Conservation (phyloP, 1,140 invertebrate genomes). For the Pinna nobilis region DNA sequence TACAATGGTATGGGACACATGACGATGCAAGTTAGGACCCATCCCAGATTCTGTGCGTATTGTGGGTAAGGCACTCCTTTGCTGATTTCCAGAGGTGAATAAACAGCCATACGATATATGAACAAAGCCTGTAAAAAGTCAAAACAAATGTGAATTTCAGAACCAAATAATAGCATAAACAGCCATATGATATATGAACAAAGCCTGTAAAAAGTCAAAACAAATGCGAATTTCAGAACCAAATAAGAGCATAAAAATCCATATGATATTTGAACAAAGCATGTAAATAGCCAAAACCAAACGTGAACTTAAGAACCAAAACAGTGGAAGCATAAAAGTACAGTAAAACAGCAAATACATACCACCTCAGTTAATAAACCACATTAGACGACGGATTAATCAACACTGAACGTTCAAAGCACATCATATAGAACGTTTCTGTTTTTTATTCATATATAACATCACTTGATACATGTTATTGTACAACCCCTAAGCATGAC, state of each 20-base stretch:
- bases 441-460: too few species aligned
- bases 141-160: too few species aligned
- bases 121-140: conserved; percentile 48
- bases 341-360: too few species aligned
- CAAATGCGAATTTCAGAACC: background rate
- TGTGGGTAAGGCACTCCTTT: conserved; percentile 40
- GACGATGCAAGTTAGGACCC: conserved; percentile 91
- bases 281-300: too few species aligned
- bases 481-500: too few species aligned
- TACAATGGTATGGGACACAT: conserved; percentile 86
- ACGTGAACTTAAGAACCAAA: too few species aligned
- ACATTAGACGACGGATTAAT: too few species aligned
- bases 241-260: background rate
- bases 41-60: conserved; percentile 94
- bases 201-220: background rate
- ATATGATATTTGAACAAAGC: background rate
- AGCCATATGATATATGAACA: background rate
- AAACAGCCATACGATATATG: conserved; percentile 55
- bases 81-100: conserved; percentile 45
- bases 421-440: too few species aligned
- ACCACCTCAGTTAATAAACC: too few species aligned
- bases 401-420: too few species aligned
- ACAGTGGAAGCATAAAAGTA: too few species aligned
- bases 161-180: background rate
- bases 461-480: too few species aligned